Evolutionary conservation across 2,888 invertebrate genomes (phyloP), one percentile per base, ranked within the genome.

Genomic region (Galeruca laticollis): DNA sequence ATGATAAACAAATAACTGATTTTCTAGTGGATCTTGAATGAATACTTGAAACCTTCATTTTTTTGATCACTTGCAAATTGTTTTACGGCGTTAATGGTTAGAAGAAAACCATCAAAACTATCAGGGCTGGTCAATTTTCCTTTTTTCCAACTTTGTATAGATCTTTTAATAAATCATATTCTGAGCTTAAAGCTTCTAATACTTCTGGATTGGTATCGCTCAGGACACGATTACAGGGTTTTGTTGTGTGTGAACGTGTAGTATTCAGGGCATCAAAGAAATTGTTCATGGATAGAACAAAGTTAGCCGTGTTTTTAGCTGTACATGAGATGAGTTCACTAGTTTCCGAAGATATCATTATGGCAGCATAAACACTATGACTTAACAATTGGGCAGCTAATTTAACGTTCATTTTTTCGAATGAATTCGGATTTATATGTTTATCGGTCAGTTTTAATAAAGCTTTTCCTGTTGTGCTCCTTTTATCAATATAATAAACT

Each of bases 21-120:
- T 63, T 54, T 63, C 63, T 4, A 63, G 37, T 9, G 63, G 63
- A 40, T 63, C 54, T 63, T 54, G 64, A 56, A 54, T 43, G 56
- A 15, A 64, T 40, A 64, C 1, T 51, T 37, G 8, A 20, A n/a
- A 20, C 63, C 40, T 15, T 40, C 5, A 15, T 2, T 40, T 40
- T 54, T 52, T 54, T 63, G 35, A 35, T 63, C 21, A 9, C 20
- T n/a, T n/a, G 21, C 8, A 35, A 63, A 63, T 40, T n/a, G 5
- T 62, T 62, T 62, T 2, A 37, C 40, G 35, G 63, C 20, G 11
- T 63, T 63, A 15, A 63, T 63, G 5, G 63, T 40, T 37, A 35
- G 8, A 11, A 63, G n/a, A 54, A 63, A 63, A 54, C 54, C 54
- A 40, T 63, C 40, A 54, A 63, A 63, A 13, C 52, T 49, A 26